These are phyloP conservation scores for Morone chrysops DNA, from an alignment of 2,113 vertebrate species.

Conservation along the genomic window DNA sequence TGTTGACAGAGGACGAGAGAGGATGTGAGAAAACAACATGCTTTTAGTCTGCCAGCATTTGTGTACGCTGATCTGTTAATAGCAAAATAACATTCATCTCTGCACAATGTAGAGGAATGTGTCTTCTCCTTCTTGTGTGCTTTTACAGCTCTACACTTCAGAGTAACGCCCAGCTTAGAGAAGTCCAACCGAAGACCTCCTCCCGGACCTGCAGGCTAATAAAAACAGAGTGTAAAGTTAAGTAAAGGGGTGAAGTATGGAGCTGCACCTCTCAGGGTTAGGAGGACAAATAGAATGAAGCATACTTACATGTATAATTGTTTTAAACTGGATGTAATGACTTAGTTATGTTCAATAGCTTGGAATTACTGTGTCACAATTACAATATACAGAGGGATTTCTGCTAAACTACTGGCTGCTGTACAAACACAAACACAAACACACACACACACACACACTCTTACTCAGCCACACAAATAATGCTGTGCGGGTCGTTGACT, in stretches of 20 bases:
- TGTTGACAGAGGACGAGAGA: background rate
- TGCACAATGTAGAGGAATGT: background rate
- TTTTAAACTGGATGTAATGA: background rate
- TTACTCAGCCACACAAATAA: slow-evolving; percentile 30
- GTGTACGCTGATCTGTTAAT: background rate
- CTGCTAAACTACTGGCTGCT: background rate
- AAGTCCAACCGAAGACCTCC: too few species aligned
- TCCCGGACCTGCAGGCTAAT: background rate
- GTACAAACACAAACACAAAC: slow-evolving; percentile 9
- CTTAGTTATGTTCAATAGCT: background rate
- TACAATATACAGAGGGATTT: slow-evolving; percentile 25
- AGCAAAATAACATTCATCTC: background rate
- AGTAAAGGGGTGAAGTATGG: too few species aligned
- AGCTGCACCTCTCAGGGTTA: background rate
- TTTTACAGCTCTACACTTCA: too few species aligned
- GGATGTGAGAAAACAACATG: background rate
- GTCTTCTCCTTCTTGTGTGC: background rate
- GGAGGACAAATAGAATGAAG: background rate
- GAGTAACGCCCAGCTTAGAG: too few species aligned
- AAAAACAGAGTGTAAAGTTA: too few species aligned
- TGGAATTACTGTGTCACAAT: background rate
- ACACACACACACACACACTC: slow-evolving; percentile 2
- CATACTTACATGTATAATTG: background rate
- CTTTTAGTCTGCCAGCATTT: background rate
- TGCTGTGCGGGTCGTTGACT: slow-evolving; percentile 53